Conservation (phyloP, 2,797 vertebrate species). For the Allenopithecus nigroviridis region DNA sequence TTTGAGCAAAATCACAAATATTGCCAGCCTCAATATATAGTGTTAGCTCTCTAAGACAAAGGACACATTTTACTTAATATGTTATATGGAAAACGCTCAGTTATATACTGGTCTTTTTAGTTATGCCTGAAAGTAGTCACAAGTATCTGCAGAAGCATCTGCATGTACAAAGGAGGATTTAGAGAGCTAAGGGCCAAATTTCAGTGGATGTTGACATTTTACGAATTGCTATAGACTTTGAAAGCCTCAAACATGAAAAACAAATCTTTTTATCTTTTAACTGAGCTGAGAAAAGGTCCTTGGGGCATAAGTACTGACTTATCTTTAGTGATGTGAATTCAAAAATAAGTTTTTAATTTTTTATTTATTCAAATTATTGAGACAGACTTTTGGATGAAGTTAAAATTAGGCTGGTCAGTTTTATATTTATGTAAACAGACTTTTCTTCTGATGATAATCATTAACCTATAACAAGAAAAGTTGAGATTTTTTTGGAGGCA, state of each 20-base stretch:
- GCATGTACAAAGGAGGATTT: background rate
- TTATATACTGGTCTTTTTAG: background rate
- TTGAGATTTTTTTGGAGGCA: background rate
- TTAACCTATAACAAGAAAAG: background rate
- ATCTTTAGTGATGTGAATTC: background rate
- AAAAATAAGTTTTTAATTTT: background rate
- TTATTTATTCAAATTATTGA: background rate
- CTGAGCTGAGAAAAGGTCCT: background rate
- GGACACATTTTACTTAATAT: background rate
- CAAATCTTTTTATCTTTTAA: background rate
- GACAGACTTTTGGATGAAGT: background rate
- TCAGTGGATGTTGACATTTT: background rate
- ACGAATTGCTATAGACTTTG: background rate
- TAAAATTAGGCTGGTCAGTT: background rate
- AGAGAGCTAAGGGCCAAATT: background rate
- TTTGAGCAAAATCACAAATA: slow-evolving; percentile 24
- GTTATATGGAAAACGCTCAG: background rate
- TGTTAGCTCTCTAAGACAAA: background rate
- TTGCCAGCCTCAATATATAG: background rate
- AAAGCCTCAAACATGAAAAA: background rate
- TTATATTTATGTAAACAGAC: background rate
- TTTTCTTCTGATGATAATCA: background rate
- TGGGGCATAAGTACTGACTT: background rate
- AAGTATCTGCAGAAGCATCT: background rate
- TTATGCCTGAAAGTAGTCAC: background rate